A percentile compares a stretch with the other conserved stretches of the same genome.
Conservation (phyloP, 53 echinoderm and acorn worm genomes). For the Pentamera pediparva region DNA sequence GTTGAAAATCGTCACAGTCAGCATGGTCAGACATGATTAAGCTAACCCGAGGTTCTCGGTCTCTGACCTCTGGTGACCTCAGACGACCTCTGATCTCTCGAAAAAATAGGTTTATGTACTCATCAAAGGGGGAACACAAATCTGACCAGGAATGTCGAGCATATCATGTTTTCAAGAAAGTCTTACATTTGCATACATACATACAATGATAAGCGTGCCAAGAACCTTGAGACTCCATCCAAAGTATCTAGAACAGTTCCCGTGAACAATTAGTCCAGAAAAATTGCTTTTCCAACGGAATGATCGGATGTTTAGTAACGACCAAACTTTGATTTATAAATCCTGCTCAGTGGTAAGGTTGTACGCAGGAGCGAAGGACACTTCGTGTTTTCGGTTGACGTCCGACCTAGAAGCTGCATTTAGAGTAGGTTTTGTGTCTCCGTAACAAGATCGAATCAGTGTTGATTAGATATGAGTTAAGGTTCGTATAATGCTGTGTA, state of each 20-base stretch:
- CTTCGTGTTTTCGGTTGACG: not conserved
- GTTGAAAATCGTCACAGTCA: no score
- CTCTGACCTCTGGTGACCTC: no score
- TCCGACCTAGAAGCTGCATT: not conserved
- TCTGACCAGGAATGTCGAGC: not conserved
- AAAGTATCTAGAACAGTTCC: constrained; percentile 1
- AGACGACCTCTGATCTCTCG: no score
- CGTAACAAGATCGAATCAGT: not conserved
- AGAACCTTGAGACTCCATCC: not conserved
- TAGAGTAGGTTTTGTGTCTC: not conserved
- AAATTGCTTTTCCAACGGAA: not conserved
- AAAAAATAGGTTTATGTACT: no score
- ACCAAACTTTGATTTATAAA: no score
- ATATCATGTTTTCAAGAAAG: constrained; percentile 10
- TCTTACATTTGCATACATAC: not conserved
- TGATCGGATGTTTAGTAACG: not conserved
- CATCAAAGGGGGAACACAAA: not conserved
- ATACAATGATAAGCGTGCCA: not conserved
- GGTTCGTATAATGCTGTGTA: not conserved
- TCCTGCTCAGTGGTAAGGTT: no score
- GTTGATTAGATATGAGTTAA: not conserved
- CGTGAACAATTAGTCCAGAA: not conserved
- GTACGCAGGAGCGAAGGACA: no score
- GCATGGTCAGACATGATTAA: no score
- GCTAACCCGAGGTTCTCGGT: no score